Conservation (phyloP, 2,113 vertebrate species). For the Apteryx mantelli region DNA sequence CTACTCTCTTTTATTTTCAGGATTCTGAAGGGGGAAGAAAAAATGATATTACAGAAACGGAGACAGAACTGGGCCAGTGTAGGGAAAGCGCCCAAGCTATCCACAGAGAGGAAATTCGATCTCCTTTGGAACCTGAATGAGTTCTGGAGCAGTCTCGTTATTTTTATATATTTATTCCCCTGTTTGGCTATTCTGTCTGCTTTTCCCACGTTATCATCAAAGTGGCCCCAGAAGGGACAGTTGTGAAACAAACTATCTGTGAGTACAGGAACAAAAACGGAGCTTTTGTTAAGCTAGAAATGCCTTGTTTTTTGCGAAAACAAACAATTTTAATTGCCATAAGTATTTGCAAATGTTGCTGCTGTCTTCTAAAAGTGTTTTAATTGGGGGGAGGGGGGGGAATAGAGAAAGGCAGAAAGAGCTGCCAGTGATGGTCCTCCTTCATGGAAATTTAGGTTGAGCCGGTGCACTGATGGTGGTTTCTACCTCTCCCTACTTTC, state of each 20-base stretch:
- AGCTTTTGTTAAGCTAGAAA: background rate
- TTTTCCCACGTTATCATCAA: slow-evolving; percentile 68
- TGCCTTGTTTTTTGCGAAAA: background rate
- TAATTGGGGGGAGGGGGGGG: accelerated
- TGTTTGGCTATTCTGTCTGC: background rate
- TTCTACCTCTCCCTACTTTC: background rate
- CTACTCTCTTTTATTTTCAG: background rate
- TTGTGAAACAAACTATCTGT: background rate
- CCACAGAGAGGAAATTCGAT: slow-evolving; percentile 6
- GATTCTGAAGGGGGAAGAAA: background rate
- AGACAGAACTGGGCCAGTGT: background rate
- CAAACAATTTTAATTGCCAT: background rate
- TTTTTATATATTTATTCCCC: slow-evolving; percentile 62
- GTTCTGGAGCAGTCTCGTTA: slow-evolving; percentile 18
- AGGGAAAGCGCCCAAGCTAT: slow-evolving; percentile 52
- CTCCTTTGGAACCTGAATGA: slow-evolving; percentile 56
- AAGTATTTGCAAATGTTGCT: background rate
- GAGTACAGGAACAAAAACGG: background rate
- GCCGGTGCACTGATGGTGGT: background rate
- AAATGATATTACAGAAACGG: background rate
- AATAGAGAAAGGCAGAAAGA: background rate
- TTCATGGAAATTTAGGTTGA: accelerated
- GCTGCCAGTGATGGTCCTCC: background rate
- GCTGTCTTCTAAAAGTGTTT: background rate
- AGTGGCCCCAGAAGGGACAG: slow-evolving; percentile 44